A percentile compares a stretch with the other conserved stretches of the same genome.
Evolutionary conservation across 2,888 invertebrate genomes (phyloP).

Genomic region (Tortricodes alternella): DNA sequence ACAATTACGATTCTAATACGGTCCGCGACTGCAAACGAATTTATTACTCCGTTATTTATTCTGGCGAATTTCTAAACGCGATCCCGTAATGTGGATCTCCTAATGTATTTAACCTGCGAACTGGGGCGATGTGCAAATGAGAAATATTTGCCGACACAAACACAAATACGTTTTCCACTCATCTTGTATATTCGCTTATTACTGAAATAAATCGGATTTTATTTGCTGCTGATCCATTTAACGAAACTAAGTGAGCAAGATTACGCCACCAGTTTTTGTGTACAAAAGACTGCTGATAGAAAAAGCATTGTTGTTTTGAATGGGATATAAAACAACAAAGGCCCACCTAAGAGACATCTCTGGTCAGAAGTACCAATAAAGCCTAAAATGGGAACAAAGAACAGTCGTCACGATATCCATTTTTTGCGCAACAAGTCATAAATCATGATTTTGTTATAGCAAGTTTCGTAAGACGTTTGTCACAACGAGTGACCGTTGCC

Average conservation of each 20-base stretch:
- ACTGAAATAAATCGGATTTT: no score
- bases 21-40: slow-evolving; percentile 47
- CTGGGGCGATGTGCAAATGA: background rate
- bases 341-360: slow-evolving; percentile 11
- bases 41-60: slow-evolving; percentile 47
- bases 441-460: slow-evolving; percentile 11
- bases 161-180: background rate
- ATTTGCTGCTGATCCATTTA: background rate
- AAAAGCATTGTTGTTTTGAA: slow-evolving; percentile 17
- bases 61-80: slow-evolving; percentile 34
- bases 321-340: slow-evolving; percentile 16
- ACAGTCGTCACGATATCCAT: slow-evolving; percentile 8
- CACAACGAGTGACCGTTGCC: slow-evolving; percentile 16
- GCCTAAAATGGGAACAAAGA: slow-evolving; percentile 16
- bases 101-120: slow-evolving; percentile 4
- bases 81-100: slow-evolving; percentile 22
- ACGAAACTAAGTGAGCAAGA: no score
- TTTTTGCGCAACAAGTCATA: slow-evolving; percentile 27
- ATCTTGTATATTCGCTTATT: no score
- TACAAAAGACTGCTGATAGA: slow-evolving; percentile 2
- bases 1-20: slow-evolving; percentile 60
- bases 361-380: slow-evolving; percentile 7
- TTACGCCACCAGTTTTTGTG: background rate
- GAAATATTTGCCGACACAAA: slow-evolving; percentile 2
- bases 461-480: slow-evolving; percentile 10